Evolutionary conservation across 2,888 invertebrate species (phyloP).

Genomic region (Rhimphoctona megacephalus): DNA sequence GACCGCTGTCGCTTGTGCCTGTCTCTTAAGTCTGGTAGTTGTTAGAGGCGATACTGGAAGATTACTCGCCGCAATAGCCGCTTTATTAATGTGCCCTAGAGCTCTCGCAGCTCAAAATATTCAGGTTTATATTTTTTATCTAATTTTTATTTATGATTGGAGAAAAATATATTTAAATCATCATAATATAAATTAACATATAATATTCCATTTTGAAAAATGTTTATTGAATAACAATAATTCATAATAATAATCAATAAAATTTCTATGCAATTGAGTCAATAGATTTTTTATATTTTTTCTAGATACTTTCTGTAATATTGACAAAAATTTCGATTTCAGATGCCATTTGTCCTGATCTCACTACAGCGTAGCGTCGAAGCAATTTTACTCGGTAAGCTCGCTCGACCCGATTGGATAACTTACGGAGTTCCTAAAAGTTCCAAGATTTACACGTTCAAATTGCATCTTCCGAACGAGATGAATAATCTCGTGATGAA

Average conservation of each 20-base stretch:
- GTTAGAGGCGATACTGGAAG: slow-evolving; percentile 97
- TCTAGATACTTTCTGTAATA: neutral
- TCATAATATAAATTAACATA: too few relatives aligned
- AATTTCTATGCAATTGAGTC: too few relatives aligned
- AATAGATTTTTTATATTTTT: too few relatives aligned
- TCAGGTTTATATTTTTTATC: slow-evolving; percentile 86
- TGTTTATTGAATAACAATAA: too few relatives aligned
- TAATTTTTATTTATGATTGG: neutral
- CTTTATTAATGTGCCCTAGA: slow-evolving; percentile 94
- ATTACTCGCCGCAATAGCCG: slow-evolving; percentile 93
- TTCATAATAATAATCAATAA: too few relatives aligned
- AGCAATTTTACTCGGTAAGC: slow-evolving; percentile 93
- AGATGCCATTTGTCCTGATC: slow-evolving; percentile 94
- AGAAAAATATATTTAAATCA: neutral
- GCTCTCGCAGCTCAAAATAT: slow-evolving; percentile 92
- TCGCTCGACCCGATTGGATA: slow-evolving; percentile 94
- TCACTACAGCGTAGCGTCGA: slow-evolving; percentile 95
- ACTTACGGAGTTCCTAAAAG: slow-evolving; percentile 94
- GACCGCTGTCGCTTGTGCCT: slow-evolving; percentile 95
- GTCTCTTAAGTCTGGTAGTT: slow-evolving; percentile 95
- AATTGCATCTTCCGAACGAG: slow-evolving; percentile 86
- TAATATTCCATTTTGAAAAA: too few relatives aligned
- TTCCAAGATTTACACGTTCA: slow-evolving; percentile 90
- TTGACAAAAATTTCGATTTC: slow-evolving; percentile 60
- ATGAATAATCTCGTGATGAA: slow-evolving; percentile 85